Conservation (phyloP, 1,140 invertebrate species). For the Drosophila athabasca region DNA sequence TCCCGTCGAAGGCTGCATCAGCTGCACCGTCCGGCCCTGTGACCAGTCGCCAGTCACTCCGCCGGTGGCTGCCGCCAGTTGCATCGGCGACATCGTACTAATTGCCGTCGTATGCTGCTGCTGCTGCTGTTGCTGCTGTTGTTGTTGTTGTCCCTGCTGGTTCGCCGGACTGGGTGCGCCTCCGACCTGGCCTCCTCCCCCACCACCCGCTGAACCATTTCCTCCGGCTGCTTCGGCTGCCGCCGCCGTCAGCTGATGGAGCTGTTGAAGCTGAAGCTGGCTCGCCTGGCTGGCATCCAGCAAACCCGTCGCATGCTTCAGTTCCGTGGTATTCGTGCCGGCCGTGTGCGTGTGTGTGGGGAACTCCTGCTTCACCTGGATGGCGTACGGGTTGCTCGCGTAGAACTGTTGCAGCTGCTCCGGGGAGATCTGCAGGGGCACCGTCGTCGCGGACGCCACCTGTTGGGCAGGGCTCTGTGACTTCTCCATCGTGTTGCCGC, state of each 20-base stretch:
- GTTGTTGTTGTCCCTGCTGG: constrained; percentile 49
- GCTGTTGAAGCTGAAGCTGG: constrained; percentile 81
- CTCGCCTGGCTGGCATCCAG: constrained; percentile 72
- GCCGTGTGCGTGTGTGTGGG: constrained; percentile 73
- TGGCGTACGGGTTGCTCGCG: constrained; percentile 79
- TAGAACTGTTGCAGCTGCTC: constrained; percentile 83
- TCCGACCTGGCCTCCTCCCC: constrained; percentile 17
- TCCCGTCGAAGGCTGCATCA: constrained; percentile 93
- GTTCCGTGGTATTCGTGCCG: constrained; percentile 49
- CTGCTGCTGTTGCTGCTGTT: constrained; percentile 52
- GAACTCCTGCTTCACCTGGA: constrained; percentile 85
- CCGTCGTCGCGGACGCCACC: constrained; percentile 74
- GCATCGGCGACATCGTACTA: constrained; percentile 84
- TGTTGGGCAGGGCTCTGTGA: constrained; percentile 83
- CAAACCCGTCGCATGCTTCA: constrained; percentile 80
- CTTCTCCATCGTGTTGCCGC: constrained; percentile 73
- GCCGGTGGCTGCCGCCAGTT: constrained; percentile 81
- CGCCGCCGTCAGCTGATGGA: constrained; percentile 78
- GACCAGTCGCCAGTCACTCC: constrained; percentile 86
- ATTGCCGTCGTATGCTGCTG: constrained; percentile 85
- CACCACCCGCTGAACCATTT: constrained; percentile 80
- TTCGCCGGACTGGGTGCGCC: constrained; percentile 62
- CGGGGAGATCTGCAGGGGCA: constrained; percentile 79
- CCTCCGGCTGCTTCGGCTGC: constrained; percentile 67
- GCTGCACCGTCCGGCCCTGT: constrained; percentile 88